phyloP scores from a whole-genome alignment of 2,113 vertebrate species.

The Centropristis striata region DNA sequence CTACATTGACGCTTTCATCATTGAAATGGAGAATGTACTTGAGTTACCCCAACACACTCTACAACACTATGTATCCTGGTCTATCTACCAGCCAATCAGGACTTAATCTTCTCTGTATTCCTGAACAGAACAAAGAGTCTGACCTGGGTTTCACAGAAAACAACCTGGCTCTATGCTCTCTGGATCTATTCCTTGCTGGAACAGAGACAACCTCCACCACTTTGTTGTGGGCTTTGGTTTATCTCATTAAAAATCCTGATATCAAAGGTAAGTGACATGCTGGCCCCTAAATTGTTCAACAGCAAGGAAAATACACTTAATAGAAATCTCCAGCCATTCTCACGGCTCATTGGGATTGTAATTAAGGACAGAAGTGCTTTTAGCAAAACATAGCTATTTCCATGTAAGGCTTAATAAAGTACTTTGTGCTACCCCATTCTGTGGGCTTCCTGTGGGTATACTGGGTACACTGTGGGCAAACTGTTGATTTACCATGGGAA shows the following conservation, averaged over 20 bases:
- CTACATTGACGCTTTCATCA: slow-evolving; percentile 88
- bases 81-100: not conserved
- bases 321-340: no score
- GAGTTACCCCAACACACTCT: not conserved
- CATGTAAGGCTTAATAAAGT: no score
- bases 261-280: slow-evolving; percentile 86
- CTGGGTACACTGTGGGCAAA: no score
- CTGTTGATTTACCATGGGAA: no score
- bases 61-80: not conserved
- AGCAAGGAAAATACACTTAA: no score
- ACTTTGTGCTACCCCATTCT: no score
- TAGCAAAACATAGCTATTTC: no score
- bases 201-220: slow-evolving; percentile 72
- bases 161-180: not conserved
- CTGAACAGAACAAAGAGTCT: slow-evolving; percentile 28
- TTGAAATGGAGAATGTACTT: slow-evolving; percentile 85
- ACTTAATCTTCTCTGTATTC: not conserved
- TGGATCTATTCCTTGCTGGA: not conserved
- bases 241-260: slow-evolving; percentile 86
- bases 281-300: not conserved
- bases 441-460: no score
- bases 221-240: slow-evolving; percentile 88
- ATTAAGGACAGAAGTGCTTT: no score
- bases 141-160: not conserved
- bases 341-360: no score